Percentiles rank a stretch among this genome's conserved stretches.
Conservation (phyloP, 2,113 vertebrate genomes). For the Podocnemis expansa region DNA sequence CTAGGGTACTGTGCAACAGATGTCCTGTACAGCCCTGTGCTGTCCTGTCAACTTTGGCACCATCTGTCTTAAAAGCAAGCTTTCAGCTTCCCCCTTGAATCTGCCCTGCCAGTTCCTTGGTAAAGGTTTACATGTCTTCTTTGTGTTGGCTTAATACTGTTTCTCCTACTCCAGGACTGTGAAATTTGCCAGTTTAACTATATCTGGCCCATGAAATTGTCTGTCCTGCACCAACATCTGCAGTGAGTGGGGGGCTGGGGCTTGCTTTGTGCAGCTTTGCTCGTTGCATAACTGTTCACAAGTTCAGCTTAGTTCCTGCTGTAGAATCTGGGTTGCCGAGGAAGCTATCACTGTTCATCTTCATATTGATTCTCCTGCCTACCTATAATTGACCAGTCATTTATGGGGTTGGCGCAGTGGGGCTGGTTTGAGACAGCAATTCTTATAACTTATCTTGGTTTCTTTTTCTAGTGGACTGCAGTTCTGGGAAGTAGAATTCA, state of each 20-base stretch:
- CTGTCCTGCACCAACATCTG: no score
- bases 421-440: background rate
- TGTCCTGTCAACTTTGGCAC: background rate
- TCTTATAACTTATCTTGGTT: background rate
- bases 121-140: background rate
- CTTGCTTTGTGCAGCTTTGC: background rate
- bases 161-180: background rate
- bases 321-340: background rate
- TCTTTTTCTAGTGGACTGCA: constrained; percentile 75
- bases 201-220: background rate
- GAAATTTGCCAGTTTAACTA: background rate
- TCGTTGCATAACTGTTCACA: background rate
- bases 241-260: background rate
- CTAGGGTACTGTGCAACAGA: background rate
- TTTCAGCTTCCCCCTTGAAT: background rate
- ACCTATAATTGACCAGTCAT: accelerated
- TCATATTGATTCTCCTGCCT: accelerated
- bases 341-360: background rate
- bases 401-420: background rate
- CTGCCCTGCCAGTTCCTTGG: background rate
- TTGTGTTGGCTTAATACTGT: background rate
- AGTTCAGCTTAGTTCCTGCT: background rate
- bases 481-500: constrained; percentile 89
- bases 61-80: background rate
- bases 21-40: background rate